phyloP scores from a whole-genome alignment of 2,113 vertebrate genomes.

The Clinocottus analis region DNA sequence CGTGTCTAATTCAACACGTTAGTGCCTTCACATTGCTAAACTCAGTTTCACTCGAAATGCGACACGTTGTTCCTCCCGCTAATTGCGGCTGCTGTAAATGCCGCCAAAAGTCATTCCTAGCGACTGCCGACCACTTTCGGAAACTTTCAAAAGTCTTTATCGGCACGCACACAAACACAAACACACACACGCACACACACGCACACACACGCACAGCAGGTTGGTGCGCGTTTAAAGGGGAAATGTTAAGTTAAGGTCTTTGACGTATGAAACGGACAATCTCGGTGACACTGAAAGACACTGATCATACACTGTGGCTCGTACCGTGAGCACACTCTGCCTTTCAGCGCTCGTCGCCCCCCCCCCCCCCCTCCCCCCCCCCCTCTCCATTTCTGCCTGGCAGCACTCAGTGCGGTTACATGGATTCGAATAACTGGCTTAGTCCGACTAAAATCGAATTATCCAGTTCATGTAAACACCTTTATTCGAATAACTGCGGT shows the following conservation, averaged over 20 bases:
- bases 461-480: no score
- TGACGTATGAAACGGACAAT: conserved; percentile 22
- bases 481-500: no score
- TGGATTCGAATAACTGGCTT: no score
- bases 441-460: no score
- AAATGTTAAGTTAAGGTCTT: neutral
- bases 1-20: no score
- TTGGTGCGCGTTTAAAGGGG: conserved; percentile 1
- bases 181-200: neutral
- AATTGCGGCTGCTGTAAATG: conserved; percentile 26
- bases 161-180: neutral
- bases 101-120: conserved; percentile 23
- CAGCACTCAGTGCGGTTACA: no score
- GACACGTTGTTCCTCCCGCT: neutral
- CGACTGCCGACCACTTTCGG: conserved; percentile 1
- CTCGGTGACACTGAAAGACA: conserved; percentile 36
- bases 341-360: neutral
- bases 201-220: conserved; percentile 2
- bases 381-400: neutral
- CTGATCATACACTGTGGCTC: conserved; percentile 11
- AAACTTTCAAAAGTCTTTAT: conserved; percentile 16
- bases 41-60: neutral
- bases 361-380: no score
- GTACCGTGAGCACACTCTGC: neutral
- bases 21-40: conserved; percentile 1